A percentile compares a stretch with the other conserved stretches of the same genome.
Conservation (phyloP, 2,113 vertebrate species). For the Azemiops feae region DNA sequence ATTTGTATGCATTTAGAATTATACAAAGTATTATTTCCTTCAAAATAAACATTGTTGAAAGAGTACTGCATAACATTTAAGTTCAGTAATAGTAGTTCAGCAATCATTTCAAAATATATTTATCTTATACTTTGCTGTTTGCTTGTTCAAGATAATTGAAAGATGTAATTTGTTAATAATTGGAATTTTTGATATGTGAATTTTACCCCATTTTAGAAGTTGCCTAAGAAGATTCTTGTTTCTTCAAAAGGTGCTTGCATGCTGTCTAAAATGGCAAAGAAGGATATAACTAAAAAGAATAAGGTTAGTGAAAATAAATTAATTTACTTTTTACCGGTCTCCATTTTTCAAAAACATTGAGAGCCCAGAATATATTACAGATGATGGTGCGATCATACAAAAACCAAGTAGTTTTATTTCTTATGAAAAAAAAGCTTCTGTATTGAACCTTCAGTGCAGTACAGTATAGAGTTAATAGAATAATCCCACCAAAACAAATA, state of each 20-base stretch:
- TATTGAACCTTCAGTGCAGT: not conserved
- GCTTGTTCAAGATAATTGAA: conserved; percentile 42
- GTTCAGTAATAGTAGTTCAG: not conserved
- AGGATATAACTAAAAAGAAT: not conserved
- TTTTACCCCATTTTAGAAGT: conserved; percentile 58
- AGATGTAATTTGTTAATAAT: conserved; percentile 59
- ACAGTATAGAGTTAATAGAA: not conserved
- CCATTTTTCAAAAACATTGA: not conserved
- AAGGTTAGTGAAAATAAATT: conserved; percentile 55
- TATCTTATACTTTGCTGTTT: not conserved
- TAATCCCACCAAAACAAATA: not conserved
- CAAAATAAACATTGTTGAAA: not conserved
- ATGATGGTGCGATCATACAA: conserved; percentile 16
- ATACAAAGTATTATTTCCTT: not conserved
- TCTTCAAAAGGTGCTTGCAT: conserved; percentile 61
- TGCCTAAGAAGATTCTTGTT: conserved; percentile 51
- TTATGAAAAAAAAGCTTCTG: conserved; percentile 21
- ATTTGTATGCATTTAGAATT: not conserved
- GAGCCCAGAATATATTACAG: conserved; percentile 18
- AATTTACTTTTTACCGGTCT: conserved; percentile 4
- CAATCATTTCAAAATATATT: not conserved
- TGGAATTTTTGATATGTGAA: conserved; percentile 52
- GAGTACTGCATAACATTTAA: not conserved
- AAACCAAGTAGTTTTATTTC: conserved; percentile 13
- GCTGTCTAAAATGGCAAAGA: conserved; percentile 51